These are phyloP conservation scores for Psophia crepitans DNA, from an alignment of 2,113 vertebrate species.

Conservation along the genomic window DNA sequence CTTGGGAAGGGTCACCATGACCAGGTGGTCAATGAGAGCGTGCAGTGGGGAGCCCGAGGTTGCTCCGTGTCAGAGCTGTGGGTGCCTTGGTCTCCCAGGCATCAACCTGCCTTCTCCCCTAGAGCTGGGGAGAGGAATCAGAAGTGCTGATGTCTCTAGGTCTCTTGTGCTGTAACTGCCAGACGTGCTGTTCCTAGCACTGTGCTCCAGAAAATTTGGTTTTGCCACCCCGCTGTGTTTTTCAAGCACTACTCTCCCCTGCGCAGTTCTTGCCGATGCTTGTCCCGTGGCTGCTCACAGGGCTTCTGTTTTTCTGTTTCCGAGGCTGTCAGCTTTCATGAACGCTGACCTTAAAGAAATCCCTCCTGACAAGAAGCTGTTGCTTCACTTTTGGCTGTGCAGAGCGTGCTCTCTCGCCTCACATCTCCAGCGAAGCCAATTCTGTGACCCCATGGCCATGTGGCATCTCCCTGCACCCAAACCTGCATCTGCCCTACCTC, in stretches of 20 bases:
- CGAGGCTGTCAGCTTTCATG: neutral
- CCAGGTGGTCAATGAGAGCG: accelerated
- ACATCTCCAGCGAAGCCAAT: neutral
- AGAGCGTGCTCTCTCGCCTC: accelerated
- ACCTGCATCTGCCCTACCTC: neutral
- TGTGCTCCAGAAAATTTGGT: neutral
- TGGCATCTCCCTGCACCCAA: neutral
- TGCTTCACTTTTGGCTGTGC: neutral
- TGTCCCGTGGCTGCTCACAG: neutral
- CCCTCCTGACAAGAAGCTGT: accelerated
- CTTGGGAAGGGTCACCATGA: neutral
- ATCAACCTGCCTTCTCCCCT: neutral
- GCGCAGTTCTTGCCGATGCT: neutral
- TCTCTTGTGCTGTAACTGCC: neutral
- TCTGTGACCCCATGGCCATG: accelerated
- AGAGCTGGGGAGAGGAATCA: neutral
- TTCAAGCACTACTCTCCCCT: neutral
- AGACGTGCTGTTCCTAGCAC: neutral
- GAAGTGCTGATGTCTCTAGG: neutral
- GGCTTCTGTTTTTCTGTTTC: neutral
- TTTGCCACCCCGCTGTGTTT: neutral
- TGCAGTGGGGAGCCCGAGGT: neutral
- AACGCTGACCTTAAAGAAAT: neutral
- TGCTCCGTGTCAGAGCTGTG: accelerated
- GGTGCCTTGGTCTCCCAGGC: neutral